Conservation (phyloP, 2,797 vertebrate genomes). For the Lepus townsendii region DNA sequence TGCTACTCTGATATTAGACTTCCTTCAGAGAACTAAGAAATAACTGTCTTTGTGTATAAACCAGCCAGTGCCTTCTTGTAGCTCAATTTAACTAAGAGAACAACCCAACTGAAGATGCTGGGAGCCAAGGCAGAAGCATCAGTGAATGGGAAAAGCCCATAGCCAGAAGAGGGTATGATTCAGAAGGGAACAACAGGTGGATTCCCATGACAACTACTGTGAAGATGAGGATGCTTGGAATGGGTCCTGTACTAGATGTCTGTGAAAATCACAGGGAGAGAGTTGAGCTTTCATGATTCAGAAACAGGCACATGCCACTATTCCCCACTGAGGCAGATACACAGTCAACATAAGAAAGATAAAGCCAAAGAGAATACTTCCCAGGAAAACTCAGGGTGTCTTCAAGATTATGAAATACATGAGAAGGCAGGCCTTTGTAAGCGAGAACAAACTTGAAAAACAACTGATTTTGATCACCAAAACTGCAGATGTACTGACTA, state of each 20-base stretch:
- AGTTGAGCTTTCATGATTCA: neutral
- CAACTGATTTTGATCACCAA: neutral
- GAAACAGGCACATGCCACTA: neutral
- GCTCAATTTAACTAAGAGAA: neutral
- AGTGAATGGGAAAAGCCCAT: neutral
- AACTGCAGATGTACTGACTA: neutral
- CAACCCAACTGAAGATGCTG: neutral
- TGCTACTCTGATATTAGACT: neutral
- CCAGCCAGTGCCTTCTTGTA: neutral
- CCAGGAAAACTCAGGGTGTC: neutral
- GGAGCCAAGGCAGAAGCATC: neutral
- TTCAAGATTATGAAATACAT: neutral
- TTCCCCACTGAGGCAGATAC: neutral
- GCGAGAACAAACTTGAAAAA: neutral
- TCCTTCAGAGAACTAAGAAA: neutral
- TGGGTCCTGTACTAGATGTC: neutral
- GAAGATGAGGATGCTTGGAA: neutral
- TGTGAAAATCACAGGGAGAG: neutral
- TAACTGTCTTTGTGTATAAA: neutral
- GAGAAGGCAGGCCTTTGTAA: neutral
- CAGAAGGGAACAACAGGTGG: too few species aligned
- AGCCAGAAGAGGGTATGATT: neutral
- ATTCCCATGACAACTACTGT: neutral
- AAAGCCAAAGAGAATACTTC: neutral
- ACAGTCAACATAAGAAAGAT: neutral